A percentile compares a stretch with the other conserved stretches of the same genome.
Evolutionary conservation across 2,113 vertebrate genomes (phyloP).

Genomic region (Pongo pygmaeus): DNA sequence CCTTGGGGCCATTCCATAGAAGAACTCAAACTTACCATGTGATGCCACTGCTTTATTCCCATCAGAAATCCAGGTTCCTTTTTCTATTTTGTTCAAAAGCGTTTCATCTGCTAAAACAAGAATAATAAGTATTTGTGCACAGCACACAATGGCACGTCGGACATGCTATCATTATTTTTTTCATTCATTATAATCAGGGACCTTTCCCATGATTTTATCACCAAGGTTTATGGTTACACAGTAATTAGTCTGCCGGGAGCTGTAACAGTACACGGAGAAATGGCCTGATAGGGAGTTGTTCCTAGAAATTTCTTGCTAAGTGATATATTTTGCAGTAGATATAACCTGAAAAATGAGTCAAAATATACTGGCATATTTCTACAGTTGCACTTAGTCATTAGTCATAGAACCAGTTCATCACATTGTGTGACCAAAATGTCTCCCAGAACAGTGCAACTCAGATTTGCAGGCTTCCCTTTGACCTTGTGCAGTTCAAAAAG

Average conservation of each 20-base stretch:
- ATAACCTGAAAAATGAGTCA: neutral
- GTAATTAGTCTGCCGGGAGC: neutral
- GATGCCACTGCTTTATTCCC: neutral
- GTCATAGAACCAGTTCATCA: neutral
- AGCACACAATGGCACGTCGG: neutral
- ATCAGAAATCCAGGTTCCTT: neutral
- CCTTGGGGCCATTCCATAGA: neutral
- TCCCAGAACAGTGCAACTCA: neutral
- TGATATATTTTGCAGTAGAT: neutral
- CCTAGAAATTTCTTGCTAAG: neutral
- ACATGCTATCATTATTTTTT: neutral
- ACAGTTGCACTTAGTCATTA: neutral
- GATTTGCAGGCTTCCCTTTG: neutral
- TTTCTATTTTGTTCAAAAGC: neutral
- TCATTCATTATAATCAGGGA: neutral
- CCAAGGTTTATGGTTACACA: neutral
- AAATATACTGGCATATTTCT: neutral
- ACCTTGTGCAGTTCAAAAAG: neutral
- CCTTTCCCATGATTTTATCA: neutral
- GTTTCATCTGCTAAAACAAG: neutral
- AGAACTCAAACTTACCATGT: neutral
- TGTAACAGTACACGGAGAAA: neutral
- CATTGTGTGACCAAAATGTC: neutral
- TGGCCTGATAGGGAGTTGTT: neutral
- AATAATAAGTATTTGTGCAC: neutral